Evolutionary conservation across 2,888 invertebrate species (phyloP).

Genomic region (Willowsia nigromaculata): DNA sequence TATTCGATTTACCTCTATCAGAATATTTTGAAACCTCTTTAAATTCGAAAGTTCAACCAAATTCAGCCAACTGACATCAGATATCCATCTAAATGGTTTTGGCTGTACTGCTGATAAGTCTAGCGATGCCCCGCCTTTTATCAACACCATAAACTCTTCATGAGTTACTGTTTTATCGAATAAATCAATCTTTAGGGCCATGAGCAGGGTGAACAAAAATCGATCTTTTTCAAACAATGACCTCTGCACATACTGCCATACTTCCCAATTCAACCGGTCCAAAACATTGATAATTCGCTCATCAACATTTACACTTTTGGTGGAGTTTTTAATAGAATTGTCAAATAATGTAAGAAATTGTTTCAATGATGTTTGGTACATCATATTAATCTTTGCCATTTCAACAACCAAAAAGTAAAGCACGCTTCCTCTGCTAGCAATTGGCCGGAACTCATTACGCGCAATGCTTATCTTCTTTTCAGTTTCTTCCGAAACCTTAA

Average conservation of each 20-base stretch:
- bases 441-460: slow-evolving; percentile 96
- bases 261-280: slow-evolving; percentile 92
- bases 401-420: slow-evolving; percentile 97
- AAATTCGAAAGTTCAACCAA: slow-evolving; percentile 95
- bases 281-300: slow-evolving; percentile 94
- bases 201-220: slow-evolving; percentile 92
- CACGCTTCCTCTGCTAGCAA: slow-evolving; percentile 95
- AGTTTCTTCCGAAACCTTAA: slow-evolving; percentile 94
- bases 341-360: slow-evolving; percentile 97
- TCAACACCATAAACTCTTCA: slow-evolving; percentile 96
- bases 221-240: slow-evolving; percentile 90
- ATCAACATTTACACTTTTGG: slow-evolving; percentile 90
- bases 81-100: slow-evolving; percentile 96
- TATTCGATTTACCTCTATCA: slow-evolving; percentile 89
- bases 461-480: slow-evolving; percentile 96
- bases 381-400: slow-evolving; percentile 97
- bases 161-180: slow-evolving; percentile 90
- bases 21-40: slow-evolving; percentile 88
- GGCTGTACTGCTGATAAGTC: slow-evolving; percentile 95
- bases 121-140: slow-evolving; percentile 96
- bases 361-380: slow-evolving; percentile 98
- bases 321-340: slow-evolving; percentile 89
- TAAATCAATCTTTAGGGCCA: slow-evolving; percentile 97
- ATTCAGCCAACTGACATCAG: slow-evolving; percentile 97
- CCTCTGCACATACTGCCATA: slow-evolving; percentile 94